phyloP scores from a whole-genome alignment of 2,888 invertebrate species.

The Callinectes sapidus region DNA sequence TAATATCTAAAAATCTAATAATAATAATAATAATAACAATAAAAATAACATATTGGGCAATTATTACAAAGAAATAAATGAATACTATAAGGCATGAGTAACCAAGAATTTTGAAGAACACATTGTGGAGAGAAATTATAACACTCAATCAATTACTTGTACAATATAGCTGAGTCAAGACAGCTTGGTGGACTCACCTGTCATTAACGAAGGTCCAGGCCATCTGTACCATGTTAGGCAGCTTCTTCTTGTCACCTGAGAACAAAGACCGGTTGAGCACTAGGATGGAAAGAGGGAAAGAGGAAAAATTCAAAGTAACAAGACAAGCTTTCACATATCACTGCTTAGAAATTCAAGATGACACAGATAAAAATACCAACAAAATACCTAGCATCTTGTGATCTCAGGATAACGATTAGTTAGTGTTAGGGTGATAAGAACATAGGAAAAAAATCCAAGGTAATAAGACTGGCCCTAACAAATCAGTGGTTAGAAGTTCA shows the following conservation, averaged over 20 bases:
- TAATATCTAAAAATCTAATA: background rate
- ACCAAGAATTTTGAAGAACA: background rate
- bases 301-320: background rate
- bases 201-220: conserved; percentile 99
- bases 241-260: conserved; percentile 85
- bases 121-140: background rate
- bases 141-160: background rate
- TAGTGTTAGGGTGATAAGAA: no score
- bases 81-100: background rate
- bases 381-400: no score
- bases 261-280: no score
- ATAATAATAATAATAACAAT: background rate
- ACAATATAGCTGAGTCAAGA: background rate
- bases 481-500: no score
- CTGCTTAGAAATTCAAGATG: background rate
- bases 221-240: conserved; percentile 98
- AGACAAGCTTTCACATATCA: background rate
- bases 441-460: no score
- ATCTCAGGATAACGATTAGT: no score
- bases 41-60: background rate
- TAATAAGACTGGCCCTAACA: no score
- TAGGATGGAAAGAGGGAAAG: background rate
- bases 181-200: conserved; percentile 73
- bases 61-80: background rate
- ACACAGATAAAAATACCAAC: background rate